These are phyloP conservation scores for Procambarus virginalis DNA, from an alignment of 1,140 invertebrate genomes.

Conservation along the genomic window DNA sequence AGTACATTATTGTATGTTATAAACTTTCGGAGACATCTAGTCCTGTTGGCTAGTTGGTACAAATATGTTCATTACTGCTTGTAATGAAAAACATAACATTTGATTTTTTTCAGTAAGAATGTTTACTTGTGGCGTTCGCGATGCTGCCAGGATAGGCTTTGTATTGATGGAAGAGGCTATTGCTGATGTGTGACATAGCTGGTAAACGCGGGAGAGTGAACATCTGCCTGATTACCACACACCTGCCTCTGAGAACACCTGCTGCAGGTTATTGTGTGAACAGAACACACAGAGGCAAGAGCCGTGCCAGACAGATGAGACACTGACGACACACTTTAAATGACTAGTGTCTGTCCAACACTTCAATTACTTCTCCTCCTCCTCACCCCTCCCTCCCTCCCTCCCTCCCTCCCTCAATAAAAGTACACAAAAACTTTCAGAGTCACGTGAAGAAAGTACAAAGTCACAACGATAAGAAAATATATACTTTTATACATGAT, in stretches of 20 bases:
- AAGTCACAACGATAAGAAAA: conserved; percentile 16
- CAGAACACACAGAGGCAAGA: background rate
- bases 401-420: background rate
- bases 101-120: too few species aligned
- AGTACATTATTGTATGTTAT: background rate
- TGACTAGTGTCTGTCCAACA: background rate
- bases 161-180: background rate
- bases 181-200: background rate
- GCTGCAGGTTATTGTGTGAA: background rate
- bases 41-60: background rate
- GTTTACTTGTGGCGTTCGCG: background rate
- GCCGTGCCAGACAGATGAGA: too few species aligned
- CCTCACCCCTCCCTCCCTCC: background rate
- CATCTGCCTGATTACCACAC: too few species aligned
- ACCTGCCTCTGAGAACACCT: background rate
- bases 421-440: background rate
- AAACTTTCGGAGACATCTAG: background rate
- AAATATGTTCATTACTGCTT: too few species aligned
- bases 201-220: background rate
- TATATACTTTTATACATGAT: conserved; percentile 12
- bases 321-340: background rate
- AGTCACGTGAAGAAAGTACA: conserved; percentile 10
- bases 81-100: too few species aligned
- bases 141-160: background rate
- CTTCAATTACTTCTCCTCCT: background rate